Percentiles rank a stretch among this genome's conserved stretches.
Conservation (phyloP, 2,888 invertebrate genomes). For the Lasiommata megera region DNA sequence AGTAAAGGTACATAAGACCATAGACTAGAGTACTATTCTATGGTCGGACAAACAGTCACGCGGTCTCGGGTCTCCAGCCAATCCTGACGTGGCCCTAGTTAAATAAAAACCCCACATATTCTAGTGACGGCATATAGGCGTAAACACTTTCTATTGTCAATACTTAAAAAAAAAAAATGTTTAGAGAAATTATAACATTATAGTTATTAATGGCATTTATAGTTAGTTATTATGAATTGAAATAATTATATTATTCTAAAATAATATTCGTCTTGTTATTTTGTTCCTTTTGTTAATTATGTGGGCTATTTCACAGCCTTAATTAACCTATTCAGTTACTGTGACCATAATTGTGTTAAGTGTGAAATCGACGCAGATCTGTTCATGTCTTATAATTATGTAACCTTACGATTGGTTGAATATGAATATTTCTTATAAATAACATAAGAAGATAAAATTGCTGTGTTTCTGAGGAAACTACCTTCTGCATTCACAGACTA, state of each 20-base stretch:
- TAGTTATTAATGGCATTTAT: conserved; percentile 77
- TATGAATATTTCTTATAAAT: neutral
- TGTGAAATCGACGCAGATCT: too few species aligned
- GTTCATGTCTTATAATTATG: neutral
- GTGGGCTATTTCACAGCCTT: too few species aligned
- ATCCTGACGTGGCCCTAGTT: neutral
- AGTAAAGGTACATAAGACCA: too few species aligned
- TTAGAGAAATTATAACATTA: conserved; percentile 66
- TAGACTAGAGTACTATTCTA: too few species aligned
- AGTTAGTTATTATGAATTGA: conserved; percentile 81
- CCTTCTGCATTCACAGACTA: too few species aligned
- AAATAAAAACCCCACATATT: conserved; percentile 23
- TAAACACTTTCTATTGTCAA: neutral
- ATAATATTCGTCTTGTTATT: conserved; percentile 75
- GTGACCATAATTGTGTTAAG: too few species aligned
- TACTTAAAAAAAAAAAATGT: conserved; percentile 44
- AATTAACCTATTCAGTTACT: too few species aligned
- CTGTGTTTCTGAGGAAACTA: conserved; percentile 5
- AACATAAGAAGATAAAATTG: conserved; percentile 33
- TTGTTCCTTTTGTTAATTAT: conserved; percentile 31
- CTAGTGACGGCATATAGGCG: conserved; percentile 54
- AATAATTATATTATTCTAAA: conserved; percentile 82
- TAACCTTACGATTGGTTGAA: neutral
- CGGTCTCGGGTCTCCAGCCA: neutral
- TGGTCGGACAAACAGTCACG: too few species aligned